A percentile compares a stretch with the other conserved stretches of the same genome.
phyloP scores from a whole-genome alignment of 2,888 invertebrate genomes.

The Troides oblongomaculatus region DNA sequence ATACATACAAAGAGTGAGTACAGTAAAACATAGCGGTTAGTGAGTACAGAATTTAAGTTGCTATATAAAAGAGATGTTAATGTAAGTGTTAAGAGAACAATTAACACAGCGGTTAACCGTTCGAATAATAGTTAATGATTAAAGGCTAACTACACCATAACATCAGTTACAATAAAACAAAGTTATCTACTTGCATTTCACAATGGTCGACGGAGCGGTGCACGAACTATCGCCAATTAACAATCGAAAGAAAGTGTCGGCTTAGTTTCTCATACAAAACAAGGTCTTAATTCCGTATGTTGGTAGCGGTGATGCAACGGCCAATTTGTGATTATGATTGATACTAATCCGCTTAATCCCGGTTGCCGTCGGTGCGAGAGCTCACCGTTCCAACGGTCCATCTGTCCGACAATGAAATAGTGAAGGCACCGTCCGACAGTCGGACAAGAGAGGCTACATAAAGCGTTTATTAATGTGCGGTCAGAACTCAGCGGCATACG shows the following conservation, averaged over 20 bases:
- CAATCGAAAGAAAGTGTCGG: slow-evolving; percentile 36
- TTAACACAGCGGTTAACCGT: neutral
- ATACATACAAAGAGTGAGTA: no score
- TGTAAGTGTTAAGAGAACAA: neutral
- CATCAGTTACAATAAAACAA: slow-evolving; percentile 9
- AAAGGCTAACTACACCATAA: neutral
- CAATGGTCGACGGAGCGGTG: slow-evolving; percentile 13
- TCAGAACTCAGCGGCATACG: slow-evolving; percentile 7
- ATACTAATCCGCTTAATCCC: slow-evolving; percentile 72
- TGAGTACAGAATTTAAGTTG: neutral
- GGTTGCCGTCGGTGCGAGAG: slow-evolving; percentile 51
- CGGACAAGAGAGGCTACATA: slow-evolving; percentile 16
- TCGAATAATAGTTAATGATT: neutral
- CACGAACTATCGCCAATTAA: slow-evolving; percentile 40
- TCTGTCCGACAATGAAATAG: slow-evolving; percentile 36
- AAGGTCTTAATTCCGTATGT: slow-evolving; percentile 41
- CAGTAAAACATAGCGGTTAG: no score
- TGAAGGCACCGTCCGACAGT: slow-evolving; percentile 24
- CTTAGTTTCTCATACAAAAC: slow-evolving; percentile 27
- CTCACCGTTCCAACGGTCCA: slow-evolving; percentile 45
- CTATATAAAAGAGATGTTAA: slow-evolving; percentile 1
- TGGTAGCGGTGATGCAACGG: slow-evolving; percentile 62
- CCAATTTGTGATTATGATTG: slow-evolving; percentile 72
- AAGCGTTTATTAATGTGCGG: slow-evolving; percentile 23
- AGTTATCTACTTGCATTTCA: slow-evolving; percentile 16